Base-by-base conservation (phyloP, 2,888 invertebrate genomes). In the Luffia ferchaultella region DNA sequence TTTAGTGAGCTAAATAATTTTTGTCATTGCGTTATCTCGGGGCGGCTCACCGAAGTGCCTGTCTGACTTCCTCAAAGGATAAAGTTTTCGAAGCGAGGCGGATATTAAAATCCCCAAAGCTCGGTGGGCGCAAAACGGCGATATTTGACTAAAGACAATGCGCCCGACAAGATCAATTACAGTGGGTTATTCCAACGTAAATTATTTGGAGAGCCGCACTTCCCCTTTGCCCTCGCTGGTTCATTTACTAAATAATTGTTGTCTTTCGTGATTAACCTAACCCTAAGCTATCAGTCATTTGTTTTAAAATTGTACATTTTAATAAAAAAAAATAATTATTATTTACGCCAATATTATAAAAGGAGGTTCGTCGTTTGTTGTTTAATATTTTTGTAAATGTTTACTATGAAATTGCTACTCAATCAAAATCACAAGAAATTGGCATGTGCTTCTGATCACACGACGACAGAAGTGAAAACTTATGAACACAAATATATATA, bases 81-180 rank as follows among this genome's bases (percentile, higher is more conserved):
- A 46, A 57, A 55, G 62, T 59, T 59, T 65, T 62, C 56, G 57
- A 54, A 64, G 65, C 61, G 64, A 62, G 59, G 60, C 64, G 68
- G 68, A 70, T 68, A 69, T 69, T 64, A 62, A 58, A 50, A 30
- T 30, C 30, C 30, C n/a, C 30, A 30, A 30, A 30, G 30, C 30
- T 30, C 30, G 30, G 5, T 30, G 5, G 30, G 30, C 30, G 30
- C n/a, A 45, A 40, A 12, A 42, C 42, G n/a, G 16, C 41, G 18
- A n/a, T 41, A 16, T 18, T 48, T n/a, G 42, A 48, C n/a, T 42
- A 42, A 41, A n/a, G 43, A 43, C 17, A 43, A 43, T n/a, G 43
- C 46, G 19, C 15, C 20, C 46, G n/a, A 20, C 20, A 46, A 18
- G 19, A 18, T 18, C 16, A 46, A 18, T 19, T 18, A 19, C 16